A percentile compares a stretch with the other conserved stretches of the same genome.
Evolutionary conservation across 2,113 vertebrate species (phyloP).

Genomic region (Prunella fulvescens): DNA sequence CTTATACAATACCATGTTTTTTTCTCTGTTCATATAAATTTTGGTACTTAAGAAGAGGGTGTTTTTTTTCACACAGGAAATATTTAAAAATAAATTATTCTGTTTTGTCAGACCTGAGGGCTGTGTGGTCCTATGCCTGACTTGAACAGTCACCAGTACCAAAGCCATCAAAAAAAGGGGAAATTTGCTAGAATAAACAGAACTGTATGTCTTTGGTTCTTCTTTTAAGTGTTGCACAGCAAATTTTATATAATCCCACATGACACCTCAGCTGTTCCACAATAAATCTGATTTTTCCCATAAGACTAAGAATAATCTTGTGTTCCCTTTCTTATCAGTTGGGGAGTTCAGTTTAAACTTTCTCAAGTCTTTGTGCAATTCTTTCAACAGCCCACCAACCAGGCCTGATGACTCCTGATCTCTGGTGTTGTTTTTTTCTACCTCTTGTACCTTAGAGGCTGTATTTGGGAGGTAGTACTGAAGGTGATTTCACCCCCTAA

Average conservation of each 20-base stretch:
- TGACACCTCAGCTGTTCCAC: neutral
- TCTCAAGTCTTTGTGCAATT: neutral
- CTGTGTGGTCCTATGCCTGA: neutral
- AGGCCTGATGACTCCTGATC: neutral
- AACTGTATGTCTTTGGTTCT: neutral
- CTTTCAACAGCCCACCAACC: neutral
- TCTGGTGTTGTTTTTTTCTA: neutral
- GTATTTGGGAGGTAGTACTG: no score
- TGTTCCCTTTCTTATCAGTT: neutral
- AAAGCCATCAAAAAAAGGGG: neutral
- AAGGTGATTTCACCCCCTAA: no score
- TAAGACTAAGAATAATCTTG: neutral
- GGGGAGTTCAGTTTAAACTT: neutral
- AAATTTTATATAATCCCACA: neutral
- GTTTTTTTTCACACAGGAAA: neutral
- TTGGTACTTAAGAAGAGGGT: neutral
- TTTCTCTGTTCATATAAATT: neutral
- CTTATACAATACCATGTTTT: neutral
- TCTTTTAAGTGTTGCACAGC: neutral
- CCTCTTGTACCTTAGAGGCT: neutral
- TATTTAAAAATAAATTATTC: neutral
- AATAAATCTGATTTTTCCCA: neutral
- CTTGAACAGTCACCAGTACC: neutral
- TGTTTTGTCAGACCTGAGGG: neutral
- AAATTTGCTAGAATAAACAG: neutral